Evolutionary conservation across 2,888 invertebrate species (phyloP).

Genomic region (Diploptera punctata): DNA sequence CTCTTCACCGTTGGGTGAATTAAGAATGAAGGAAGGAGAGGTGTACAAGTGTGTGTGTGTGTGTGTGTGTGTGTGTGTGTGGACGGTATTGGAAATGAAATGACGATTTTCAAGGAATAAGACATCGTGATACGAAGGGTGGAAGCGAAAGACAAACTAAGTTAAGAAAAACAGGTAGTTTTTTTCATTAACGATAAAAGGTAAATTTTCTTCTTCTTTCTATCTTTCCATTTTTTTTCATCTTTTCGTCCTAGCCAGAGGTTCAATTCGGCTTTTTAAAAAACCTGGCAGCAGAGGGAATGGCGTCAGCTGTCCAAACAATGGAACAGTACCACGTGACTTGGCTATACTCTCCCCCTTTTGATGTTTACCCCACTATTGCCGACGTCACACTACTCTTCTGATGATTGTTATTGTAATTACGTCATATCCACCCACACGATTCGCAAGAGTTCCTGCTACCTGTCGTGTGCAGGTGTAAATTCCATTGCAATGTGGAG

Average conservation of each 20-base stretch:
- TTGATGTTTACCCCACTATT: background rate
- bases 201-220: slow-evolving; percentile 38
- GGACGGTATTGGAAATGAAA: slow-evolving; percentile 32
- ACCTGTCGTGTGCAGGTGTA: too few species aligned
- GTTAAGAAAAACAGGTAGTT: slow-evolving; percentile 43
- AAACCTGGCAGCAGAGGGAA: slow-evolving; percentile 29
- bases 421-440: background rate
- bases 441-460: too few species aligned
- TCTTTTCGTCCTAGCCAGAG: background rate
- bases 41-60: too few species aligned
- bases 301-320: slow-evolving; percentile 41
- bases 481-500: too few species aligned
- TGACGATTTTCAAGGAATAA: slow-evolving; percentile 6
- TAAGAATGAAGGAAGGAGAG: background rate
- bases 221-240: background rate
- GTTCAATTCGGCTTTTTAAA: slow-evolving; percentile 15
- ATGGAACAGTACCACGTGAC: slow-evolving; percentile 24
- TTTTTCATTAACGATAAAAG: slow-evolving; percentile 44
- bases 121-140: background rate
- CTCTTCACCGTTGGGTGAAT: background rate
- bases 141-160: background rate
- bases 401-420: background rate
- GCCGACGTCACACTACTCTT: background rate
- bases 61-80: background rate
- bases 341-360: background rate